Evolutionary conservation across 2,797 vertebrate species (phyloP), one percentile per base, ranked within the genome.

Genomic region (Poecilia picta): DNA sequence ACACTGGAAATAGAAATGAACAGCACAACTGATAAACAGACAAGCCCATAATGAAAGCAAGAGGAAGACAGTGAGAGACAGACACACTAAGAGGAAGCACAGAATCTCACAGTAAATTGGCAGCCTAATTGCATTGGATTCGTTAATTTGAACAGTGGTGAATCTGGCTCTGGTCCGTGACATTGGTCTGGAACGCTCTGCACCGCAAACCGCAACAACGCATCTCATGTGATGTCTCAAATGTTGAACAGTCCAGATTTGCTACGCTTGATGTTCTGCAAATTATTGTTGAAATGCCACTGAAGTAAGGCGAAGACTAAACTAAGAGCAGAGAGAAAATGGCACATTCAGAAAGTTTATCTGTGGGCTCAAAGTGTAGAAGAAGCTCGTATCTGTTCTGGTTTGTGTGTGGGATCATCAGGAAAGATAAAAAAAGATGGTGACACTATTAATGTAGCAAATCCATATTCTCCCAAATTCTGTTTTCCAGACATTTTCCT

Each of bases 81-180:
- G 71, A 59, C 33, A 68, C 31, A 55, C 47, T 75, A 72, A 59
- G 68, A 87, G 81, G 78, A 79, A 68, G 77, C 75, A 82, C 72
- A 86, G 86, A 89, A 86, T 81, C 82, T 81, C 73, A 74, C 85
- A 84, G 74, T 71, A 91, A 92, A 91, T 89, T 89, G 84, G 91
- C 87, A 88, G 86, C 90, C 89, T 94, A 94, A 94, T 94, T 93
- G 89, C 89, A 88, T 90, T 90, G 89, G 91, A 93, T 91, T 91
- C 28, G 77, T 90, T 94, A 87, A 94, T 94, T 91, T 88, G 84
- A 88, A 86, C 86, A 86, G 81, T 86, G 87, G 84, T 84, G 83
- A 86, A 91, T 93, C 91, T 88, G 93, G 91, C 92, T 83, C 79
- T 46, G 55, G 72, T 71, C 87, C 80, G 45, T 93, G 91, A 93